A percentile compares a stretch with the other conserved stretches of the same genome.
phyloP scores from a whole-genome alignment of 2,888 invertebrate genomes.

The Gibbula magus region DNA sequence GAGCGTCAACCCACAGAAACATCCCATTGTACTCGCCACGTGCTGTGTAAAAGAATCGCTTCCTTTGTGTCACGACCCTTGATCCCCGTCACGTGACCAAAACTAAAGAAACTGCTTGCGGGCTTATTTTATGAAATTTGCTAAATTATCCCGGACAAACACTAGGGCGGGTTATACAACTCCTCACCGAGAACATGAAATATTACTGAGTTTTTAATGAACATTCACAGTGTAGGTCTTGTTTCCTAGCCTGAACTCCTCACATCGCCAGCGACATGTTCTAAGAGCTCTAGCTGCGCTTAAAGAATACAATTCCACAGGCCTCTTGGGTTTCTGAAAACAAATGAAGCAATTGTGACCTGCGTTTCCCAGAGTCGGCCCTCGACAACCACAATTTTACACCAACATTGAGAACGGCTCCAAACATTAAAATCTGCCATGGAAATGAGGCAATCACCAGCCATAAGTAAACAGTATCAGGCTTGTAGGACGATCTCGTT shows the following conservation, averaged over 20 bases:
- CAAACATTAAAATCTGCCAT: background rate
- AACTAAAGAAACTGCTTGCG: conserved; percentile 5
- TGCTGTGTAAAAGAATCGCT: background rate
- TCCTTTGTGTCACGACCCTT: background rate
- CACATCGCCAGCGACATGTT: background rate
- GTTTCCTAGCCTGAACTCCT: background rate
- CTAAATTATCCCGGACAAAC: conserved; percentile 4
- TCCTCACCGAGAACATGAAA: background rate
- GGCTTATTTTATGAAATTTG: conserved; percentile 21
- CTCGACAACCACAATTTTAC: conserved; percentile 23
- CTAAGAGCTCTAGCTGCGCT: background rate
- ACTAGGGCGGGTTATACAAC: conserved; percentile 1
- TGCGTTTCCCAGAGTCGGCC: no score
- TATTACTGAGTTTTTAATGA: conserved; percentile 18
- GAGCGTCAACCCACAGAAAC: background rate
- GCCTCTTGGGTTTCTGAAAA: conserved; percentile 15
- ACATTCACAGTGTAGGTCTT: background rate
- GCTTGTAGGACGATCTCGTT: background rate
- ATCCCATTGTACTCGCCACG: background rate
- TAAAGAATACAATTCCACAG: background rate
- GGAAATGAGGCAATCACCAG: conserved; percentile 7
- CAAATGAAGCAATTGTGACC: conserved; percentile 21
- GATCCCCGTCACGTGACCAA: conserved; percentile 8
- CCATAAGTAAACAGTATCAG: background rate
- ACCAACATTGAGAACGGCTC: conserved; percentile 8